Evolutionary conservation across 2,888 invertebrate species (phyloP), one percentile per base, ranked within the genome.

Genomic region (Pomacea canaliculata): DNA sequence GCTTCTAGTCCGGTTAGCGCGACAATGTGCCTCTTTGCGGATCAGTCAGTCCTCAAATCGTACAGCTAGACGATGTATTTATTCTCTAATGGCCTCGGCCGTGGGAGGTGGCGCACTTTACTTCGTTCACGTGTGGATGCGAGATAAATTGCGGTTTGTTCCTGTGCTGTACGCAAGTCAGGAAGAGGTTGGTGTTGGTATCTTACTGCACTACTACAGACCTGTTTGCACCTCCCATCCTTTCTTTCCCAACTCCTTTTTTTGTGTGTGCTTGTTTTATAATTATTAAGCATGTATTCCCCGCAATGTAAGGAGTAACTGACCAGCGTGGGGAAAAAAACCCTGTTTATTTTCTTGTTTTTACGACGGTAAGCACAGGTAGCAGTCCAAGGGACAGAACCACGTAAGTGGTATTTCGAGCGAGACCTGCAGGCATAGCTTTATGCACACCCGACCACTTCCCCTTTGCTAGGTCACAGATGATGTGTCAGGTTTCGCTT

Each of bases 81-180:
- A 27, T 37, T 62, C 74, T 19, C 46, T 74, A 18, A n/a, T 69
- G 63, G 49, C 69, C 60, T 62, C 74, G 46, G 74, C 74, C 23
- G 68, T 68, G 60, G 69, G 69, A 56, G 74, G 69, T 56, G 68
- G 74, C 23, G 68, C n/a, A 23, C 3, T 62, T 18, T 74, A 74
- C 27, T 68, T 67, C 49, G 46, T 23, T 56, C 56, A 62, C 16
- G 46, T 16, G 49, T 74, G 74, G 69, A 62, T 62, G 69, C 27
- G 68, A n/a, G 23, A 48, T 23, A 69, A 63, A 69, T 27, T 59
- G 12, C 27, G 68, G 16, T 10, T 74, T 18, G 23, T 69, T 18
- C 74, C 69, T 46, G 63, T 74, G 16, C 69, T 51, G 2, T 67
- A 74, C 59, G 73, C 73, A 19, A 68, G 37, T 19, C 51, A 67